Evolutionary conservation across 2,888 invertebrate genomes (phyloP), one percentile per base, ranked within the genome.

Genomic region (Amphimallon solstitiale): DNA sequence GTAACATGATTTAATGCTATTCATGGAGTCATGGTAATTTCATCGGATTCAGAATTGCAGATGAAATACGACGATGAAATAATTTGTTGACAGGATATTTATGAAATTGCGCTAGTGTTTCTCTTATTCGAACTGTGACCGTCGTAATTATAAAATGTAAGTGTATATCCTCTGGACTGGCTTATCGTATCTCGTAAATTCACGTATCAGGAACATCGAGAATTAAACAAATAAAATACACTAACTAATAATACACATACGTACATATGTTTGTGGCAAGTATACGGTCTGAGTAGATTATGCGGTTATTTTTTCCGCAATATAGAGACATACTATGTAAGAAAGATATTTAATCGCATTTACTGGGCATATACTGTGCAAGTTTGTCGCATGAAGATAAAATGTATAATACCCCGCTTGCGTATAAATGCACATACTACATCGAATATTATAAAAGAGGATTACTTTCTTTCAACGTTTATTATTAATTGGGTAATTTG

Each of bases 81-180:
- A 66, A 70, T 68, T 65, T 63, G 68, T 66, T 52, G 70, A 70
- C 70, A 59, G 70, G 34, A 51, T 61, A 70, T 70, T 68, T 65
- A 70, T 70, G 66, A 70, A 52, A 52, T 52, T 29, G 35, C 52
- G 17, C 35, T 17, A 35, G 52, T 35, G 52, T 34, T 52, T 23
- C 35, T 52, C 52, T 29, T 29, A 29, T 5, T 29, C 29, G 29
- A 29, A 29, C 5, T 29, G 29, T 5, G 17, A 19, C 19, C 46
- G 46, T 46, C 9, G 46, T n/a, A 46, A 46, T 46, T 46, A 46
- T 46, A 46, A 17, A 46, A 46, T 19, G 46, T 17, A 46, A 46
- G 19, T 2, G 46, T 19, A 46, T 46, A 46, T 46, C 46, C 2
- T 9, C 17, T 17, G n/a, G 19, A 21, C 21, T 46, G 15, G 43